Evolutionary conservation across 1,140 invertebrate genomes (phyloP), one percentile per base, ranked within the genome.

Genomic region (Pseudomyrmex pallidus): DNA sequence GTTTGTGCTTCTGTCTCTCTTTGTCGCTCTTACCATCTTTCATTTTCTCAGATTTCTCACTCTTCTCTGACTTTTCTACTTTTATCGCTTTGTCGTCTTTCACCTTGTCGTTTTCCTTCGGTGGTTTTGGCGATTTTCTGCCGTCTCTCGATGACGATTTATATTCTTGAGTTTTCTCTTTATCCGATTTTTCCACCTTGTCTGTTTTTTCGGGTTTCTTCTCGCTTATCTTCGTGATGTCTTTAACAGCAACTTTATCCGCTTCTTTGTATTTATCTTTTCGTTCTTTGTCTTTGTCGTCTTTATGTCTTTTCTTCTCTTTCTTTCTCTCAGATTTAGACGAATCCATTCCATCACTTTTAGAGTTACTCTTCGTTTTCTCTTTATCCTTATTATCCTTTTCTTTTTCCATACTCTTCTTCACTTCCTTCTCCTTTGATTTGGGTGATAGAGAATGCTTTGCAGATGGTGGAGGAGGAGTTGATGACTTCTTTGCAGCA

Each of bases 111-210:
- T 91, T 78, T 74, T 93, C 95, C 67, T 92, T 94, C 74, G 84
- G 70, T 15, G 68, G 56, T 62, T 92, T 94, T 13, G 93, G 92
- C 0, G 93, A 92, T 84, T 93, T 89, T 87, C 90, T 85, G 44
- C 77, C 83, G 22, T 94, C 94, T 94, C 93, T 93, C 87, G 85
- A 84, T 1, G 93, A 74, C 90, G 93, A 89, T 95, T 95, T 87
- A 94, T 88, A 94, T 54, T 95, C 94, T 85, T 95, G 89, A 10
- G 94, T 87, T 94, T 95, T 91, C 63, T 95, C 95, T 84, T 95
- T 91, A 91, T 95, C 91, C 89, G 82, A 25, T 83, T 93, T 93
- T 44, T 94, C 91, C 0, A 80, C 20, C 82, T 93, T 92, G 56
- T 93, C 92, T 0, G 86, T 17, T 74, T 92, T 93, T 20, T 93